Evolutionary conservation across 2,888 invertebrate genomes (phyloP).

Genomic region (Steinernema scapterisci): DNA sequence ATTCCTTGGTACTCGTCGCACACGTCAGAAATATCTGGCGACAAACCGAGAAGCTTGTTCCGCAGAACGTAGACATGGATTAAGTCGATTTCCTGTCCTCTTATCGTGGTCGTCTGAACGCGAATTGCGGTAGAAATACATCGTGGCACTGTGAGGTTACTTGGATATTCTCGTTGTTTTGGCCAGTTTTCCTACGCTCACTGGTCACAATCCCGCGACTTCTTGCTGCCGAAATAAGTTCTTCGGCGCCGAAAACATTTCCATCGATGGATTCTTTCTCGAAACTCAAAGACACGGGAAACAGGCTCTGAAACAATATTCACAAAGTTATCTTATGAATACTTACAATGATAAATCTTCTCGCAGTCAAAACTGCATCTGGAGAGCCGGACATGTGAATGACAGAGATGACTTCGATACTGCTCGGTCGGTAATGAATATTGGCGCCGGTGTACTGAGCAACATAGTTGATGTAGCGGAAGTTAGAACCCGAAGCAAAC

Average conservation of each 20-base stretch:
- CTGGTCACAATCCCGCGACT: not conserved
- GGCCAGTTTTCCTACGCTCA: slow-evolving; percentile 17
- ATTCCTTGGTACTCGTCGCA: slow-evolving; percentile 16
- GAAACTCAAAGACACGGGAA: slow-evolving; percentile 7
- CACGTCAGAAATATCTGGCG: not conserved
- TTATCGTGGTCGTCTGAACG: slow-evolving; percentile 6
- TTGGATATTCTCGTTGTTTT: slow-evolving; percentile 19
- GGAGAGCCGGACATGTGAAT: slow-evolving; percentile 7
- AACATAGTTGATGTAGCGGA: not conserved
- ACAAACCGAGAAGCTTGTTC: slow-evolving; percentile 3
- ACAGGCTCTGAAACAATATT: not conserved
- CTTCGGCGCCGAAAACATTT: not conserved
- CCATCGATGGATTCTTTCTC: not conserved
- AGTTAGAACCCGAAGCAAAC: not conserved
- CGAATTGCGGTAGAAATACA: not conserved
- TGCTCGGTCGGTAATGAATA: slow-evolving; percentile 1
- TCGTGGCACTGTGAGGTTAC: not conserved
- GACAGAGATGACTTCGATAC: slow-evolving; percentile 14
- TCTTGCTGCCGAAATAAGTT: not conserved
- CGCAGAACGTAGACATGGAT: not conserved
- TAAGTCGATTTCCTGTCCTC: not conserved
- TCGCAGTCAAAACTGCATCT: not conserved
- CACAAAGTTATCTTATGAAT: not conserved
- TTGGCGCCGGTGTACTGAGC: slow-evolving; percentile 2
- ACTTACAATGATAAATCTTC: not conserved